Evolutionary conservation across 2,113 vertebrate species (phyloP).

Genomic region (Nasalis larvatus): DNA sequence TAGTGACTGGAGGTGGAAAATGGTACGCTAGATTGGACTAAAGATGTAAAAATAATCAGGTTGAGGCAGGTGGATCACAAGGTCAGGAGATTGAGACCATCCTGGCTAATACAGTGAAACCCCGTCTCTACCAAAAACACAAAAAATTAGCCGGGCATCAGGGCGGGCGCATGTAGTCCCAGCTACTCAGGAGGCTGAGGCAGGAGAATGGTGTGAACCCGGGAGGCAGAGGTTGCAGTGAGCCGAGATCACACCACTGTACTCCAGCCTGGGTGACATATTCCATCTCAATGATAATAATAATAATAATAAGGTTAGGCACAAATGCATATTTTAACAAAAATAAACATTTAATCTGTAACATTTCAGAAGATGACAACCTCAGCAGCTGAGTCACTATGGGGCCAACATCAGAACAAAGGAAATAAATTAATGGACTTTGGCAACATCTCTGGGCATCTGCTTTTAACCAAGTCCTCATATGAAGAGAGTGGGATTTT

Average conservation of each 20-base stretch:
- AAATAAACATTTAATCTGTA: neutral
- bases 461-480: slow-evolving; percentile 14
- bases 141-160: no score
- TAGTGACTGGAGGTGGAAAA: neutral
- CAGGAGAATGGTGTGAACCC: no score
- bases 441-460: neutral
- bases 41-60: slow-evolving; percentile 11
- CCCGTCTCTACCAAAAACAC: no score
- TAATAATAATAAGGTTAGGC: neutral
- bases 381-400: neutral
- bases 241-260: no score
- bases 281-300: no score
- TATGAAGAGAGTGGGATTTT: neutral
- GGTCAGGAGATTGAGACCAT: no score
- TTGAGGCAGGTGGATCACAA: neutral
- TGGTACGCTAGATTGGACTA: neutral
- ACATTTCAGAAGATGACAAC: neutral
- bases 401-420: neutral
- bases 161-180: no score
- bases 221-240: no score
- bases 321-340: slow-evolving; percentile 36
- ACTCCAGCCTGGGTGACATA: no score
- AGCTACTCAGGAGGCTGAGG: no score
- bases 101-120: no score
- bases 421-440: neutral